Percentiles rank a stretch among this genome's conserved stretches.
Evolutionary conservation across 2,888 invertebrate genomes (phyloP).

Genomic region (Atrina japonica): DNA sequence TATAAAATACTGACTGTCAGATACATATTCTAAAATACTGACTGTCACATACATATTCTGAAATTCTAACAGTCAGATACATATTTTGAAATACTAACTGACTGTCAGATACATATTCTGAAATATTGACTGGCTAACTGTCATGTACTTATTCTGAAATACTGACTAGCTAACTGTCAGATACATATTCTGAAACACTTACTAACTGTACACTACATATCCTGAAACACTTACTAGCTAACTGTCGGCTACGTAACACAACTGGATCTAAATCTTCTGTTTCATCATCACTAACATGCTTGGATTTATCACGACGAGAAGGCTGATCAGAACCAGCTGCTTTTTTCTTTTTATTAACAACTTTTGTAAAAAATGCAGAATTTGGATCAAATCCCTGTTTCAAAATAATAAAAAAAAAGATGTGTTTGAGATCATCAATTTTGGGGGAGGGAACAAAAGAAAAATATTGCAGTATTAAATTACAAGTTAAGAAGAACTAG

Average conservation of each 20-base stretch:
- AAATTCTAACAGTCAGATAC: no score
- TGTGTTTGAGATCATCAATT: background rate
- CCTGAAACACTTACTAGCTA: slow-evolving; percentile 75
- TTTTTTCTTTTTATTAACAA: slow-evolving; percentile 79
- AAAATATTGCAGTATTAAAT: no score
- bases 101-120: no score
- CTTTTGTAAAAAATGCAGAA: slow-evolving; percentile 79
- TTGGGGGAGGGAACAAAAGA: no score
- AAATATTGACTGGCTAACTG: no score
- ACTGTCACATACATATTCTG: background rate
- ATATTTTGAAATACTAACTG: no score
- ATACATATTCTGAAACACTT: background rate
- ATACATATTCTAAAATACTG: background rate
- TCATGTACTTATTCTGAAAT: background rate
- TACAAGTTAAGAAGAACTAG: no score
- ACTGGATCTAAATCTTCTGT: slow-evolving; percentile 76
- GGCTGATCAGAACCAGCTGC: slow-evolving; percentile 45
- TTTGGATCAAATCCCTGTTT: slow-evolving; percentile 76
- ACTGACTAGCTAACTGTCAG: no score
- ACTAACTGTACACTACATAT: background rate
- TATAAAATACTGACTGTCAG: slow-evolving; percentile 51
- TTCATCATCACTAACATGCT: slow-evolving; percentile 66
- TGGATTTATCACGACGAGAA: slow-evolving; percentile 28
- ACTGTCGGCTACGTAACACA: slow-evolving; percentile 77
- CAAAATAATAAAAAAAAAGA: slow-evolving; percentile 6